These are phyloP conservation scores for Percopsis transmontana DNA, from an alignment of 2,113 vertebrate species.

Conservation along the genomic window DNA sequence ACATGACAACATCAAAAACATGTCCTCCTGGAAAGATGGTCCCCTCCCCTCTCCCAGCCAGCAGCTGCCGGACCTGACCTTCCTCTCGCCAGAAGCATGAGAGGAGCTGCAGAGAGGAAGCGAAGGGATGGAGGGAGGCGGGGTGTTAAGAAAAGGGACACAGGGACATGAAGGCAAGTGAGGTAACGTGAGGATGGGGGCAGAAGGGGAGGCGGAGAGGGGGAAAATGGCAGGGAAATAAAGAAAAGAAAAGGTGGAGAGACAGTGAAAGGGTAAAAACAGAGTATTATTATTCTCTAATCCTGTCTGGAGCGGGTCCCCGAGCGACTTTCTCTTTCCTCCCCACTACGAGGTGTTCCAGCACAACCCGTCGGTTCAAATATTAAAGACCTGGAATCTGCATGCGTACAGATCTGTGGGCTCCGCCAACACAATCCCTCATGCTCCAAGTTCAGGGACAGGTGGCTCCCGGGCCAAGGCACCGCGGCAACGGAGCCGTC, in stretches of 20 bases:
- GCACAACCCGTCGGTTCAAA: conserved; percentile 60
- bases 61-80: conserved; percentile 46
- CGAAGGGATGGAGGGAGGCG: conserved; percentile 3
- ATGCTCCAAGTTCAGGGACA: conserved; percentile 1
- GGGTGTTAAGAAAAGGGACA: not conserved
- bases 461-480: conserved; percentile 15
- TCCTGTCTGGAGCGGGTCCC: conserved; percentile 55
- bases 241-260: not conserved
- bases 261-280: conserved; percentile 42
- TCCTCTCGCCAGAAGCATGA: conserved; percentile 30
- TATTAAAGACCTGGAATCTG: conserved; percentile 70
- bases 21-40: conserved; percentile 43
- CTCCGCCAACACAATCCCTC: conserved; percentile 45
- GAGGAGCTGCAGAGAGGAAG: conserved; percentile 12
- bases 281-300: conserved; percentile 70
- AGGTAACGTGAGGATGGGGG: conserved; percentile 26
- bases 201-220: not conserved
- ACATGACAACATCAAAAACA: conserved; percentile 66
- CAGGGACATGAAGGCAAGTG: conserved; percentile 13
- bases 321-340: conserved; percentile 15
- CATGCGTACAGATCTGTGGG: conserved; percentile 42
- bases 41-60: conserved; percentile 33
- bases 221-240: conserved; percentile 7
- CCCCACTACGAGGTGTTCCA: conserved; percentile 40
- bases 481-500: conserved; percentile 39